Evolutionary conservation across 2,797 vertebrate genomes (phyloP).

Genomic region (Tympanoctomys barrerae): DNA sequence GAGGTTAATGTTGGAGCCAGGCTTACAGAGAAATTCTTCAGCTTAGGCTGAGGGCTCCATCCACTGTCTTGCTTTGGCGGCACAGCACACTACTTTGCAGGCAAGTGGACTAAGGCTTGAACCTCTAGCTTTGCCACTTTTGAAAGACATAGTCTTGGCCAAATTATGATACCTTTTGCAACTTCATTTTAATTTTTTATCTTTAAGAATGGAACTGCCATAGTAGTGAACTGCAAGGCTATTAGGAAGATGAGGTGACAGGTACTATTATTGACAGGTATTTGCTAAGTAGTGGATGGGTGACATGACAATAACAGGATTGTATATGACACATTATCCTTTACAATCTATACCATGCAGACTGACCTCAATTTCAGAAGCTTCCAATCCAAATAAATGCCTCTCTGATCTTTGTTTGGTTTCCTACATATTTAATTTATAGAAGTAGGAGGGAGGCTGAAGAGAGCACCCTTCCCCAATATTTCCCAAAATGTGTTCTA

Average conservation of each 20-base stretch:
- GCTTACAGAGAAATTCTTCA: neutral
- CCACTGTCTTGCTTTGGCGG: neutral
- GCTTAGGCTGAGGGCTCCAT: neutral
- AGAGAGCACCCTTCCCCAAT: neutral
- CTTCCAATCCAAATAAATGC: neutral
- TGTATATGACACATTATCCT: neutral
- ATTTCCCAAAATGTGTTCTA: neutral
- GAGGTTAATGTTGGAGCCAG: constrained; percentile 28
- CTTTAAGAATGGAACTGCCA: constrained; percentile 40
- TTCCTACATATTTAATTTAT: constrained; percentile 16
- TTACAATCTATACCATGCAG: neutral
- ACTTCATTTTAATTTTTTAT: neutral
- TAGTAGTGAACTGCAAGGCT: neutral
- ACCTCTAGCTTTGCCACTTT: neutral
- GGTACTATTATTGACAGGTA: neutral
- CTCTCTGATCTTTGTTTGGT: neutral
- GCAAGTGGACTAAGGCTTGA: neutral
- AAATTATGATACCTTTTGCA: constrained; percentile 18
- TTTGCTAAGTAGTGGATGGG: neutral
- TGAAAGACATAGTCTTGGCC: neutral
- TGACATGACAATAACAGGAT: neutral
- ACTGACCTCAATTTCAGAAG: neutral
- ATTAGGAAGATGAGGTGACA: neutral
- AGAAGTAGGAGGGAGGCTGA: neutral
- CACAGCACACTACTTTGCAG: neutral